phyloP scores from a whole-genome alignment of 2,113 vertebrate genomes.

The Elaphurus davidianus region DNA sequence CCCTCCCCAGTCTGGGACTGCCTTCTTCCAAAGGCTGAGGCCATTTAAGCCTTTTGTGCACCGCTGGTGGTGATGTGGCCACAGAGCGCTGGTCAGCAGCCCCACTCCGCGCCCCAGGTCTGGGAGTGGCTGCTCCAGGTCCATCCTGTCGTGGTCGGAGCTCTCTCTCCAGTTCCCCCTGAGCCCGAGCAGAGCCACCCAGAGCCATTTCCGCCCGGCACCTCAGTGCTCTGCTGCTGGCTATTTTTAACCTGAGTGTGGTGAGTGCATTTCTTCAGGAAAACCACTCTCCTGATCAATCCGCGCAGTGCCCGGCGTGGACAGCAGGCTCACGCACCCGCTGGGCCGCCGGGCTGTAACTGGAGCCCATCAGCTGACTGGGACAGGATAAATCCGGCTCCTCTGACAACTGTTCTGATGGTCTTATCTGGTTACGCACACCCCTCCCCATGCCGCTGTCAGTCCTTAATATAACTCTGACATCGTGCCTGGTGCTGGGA shows the following conservation, averaged over 20 bases:
- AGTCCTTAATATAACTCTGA: conserved; percentile 74
- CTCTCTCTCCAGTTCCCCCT: background rate
- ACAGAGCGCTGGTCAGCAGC: accelerated
- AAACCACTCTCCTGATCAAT: conserved; percentile 50
- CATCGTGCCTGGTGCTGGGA: background rate
- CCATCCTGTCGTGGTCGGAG: background rate
- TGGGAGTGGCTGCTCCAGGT: background rate
- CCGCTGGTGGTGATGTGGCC: accelerated
- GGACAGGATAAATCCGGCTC: conserved; percentile 65
- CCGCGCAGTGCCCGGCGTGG: background rate
- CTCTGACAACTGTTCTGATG: conserved; percentile 62
- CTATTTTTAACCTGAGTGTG: conserved; percentile 76
- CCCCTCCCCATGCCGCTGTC: background rate
- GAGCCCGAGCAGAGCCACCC: background rate
- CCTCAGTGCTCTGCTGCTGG: background rate
- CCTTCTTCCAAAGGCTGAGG: background rate
- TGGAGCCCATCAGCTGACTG: conserved; percentile 6
- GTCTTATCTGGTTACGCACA: conserved; percentile 69
- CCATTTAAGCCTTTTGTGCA: accelerated
- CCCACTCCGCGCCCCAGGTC: accelerated
- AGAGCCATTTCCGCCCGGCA: background rate
- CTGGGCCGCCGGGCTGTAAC: background rate
- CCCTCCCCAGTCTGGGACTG: accelerated
- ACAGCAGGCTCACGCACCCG: background rate
- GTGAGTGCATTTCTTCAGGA: conserved; percentile 63